Evolutionary conservation across 2,888 invertebrate species (phyloP), one percentile per base, ranked within the genome.

Genomic region (Zootermopsis nevadensis): DNA sequence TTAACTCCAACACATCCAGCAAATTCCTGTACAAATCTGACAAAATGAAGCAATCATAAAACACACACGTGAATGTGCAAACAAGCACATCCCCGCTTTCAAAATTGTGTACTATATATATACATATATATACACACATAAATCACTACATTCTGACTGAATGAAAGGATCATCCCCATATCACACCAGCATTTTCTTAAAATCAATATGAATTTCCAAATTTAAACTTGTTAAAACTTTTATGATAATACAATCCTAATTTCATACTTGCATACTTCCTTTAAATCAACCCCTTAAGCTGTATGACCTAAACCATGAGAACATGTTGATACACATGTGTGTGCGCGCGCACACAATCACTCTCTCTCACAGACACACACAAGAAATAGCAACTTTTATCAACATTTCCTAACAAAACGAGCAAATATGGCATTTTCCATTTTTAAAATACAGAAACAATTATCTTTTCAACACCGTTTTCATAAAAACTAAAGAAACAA

Each of bases 341-440:
- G 33, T 33, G 31, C 69, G 19, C 69, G 6, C 69, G 33, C 22
- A 22, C 33, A 69, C 69, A 27, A 27, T 30, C 38, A 74, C 38
- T 38, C 10, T 6, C 31, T 38, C 74, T 33, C 24, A 69, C 30
- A 33, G 15, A 74, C 74, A 33, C 38, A 74, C 74, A 38, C 74
- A 74, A 27, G n/a, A 74, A 38, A 19, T 38, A 38, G 38, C 35
- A 74, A 74, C 74, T 33, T 72, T 27, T n/a, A 69, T 22, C 69
- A 69, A 69, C 27, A 69, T 22, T 31, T 30, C 33, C 33, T 74
- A 74, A 38, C 38, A n/a, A 74, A 38, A 38, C 38, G 24, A 74
- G 74, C 74, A 74, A 60, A 74, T 38, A 74, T 74, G 74, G 74
- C 74, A 30, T 38, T 74, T 38, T 38, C 74, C 35, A 74, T 42